phyloP scores from a whole-genome alignment of 2,888 invertebrate species.

The Meteorus colon region DNA sequence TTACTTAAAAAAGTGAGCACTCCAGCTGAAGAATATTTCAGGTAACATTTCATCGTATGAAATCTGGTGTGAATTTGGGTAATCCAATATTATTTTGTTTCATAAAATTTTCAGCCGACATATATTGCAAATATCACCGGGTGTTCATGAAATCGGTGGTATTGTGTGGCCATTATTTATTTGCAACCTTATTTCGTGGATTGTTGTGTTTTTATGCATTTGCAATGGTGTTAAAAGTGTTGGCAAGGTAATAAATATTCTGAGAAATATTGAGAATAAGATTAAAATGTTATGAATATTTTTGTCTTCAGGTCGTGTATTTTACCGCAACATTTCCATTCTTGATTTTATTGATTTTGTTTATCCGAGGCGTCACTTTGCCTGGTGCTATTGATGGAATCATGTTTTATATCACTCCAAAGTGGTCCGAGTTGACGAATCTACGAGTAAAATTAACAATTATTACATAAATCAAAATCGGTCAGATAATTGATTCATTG shows the following conservation, averaged over 20 bases:
- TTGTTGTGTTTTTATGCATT: slow-evolving; percentile 87
- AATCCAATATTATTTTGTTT: slow-evolving; percentile 3
- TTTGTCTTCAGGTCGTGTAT: slow-evolving; percentile 79
- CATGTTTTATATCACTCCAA: slow-evolving; percentile 84
- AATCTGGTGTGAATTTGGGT: not conserved
- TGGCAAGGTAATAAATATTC: slow-evolving; percentile 79
- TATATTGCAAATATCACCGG: slow-evolving; percentile 84
- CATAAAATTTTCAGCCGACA: slow-evolving; percentile 78
- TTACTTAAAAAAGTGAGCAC: slow-evolving; percentile 74
- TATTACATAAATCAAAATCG: slow-evolving; percentile 5
- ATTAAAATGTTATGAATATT: slow-evolving; percentile 45
- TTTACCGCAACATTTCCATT: slow-evolving; percentile 91
- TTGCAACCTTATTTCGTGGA: slow-evolving; percentile 85
- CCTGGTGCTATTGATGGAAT: slow-evolving; percentile 87
- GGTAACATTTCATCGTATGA: slow-evolving; percentile 75
- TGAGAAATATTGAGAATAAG: slow-evolving; percentile 25
- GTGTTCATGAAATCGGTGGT: slow-evolving; percentile 83
- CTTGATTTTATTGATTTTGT: slow-evolving; percentile 81
- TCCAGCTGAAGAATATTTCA: slow-evolving; percentile 88
- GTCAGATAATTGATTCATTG: not conserved
- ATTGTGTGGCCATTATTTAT: slow-evolving; percentile 88
- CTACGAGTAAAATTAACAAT: slow-evolving; percentile 76
- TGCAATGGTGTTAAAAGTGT: slow-evolving; percentile 91
- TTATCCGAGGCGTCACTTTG: slow-evolving; percentile 85
- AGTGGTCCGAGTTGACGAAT: slow-evolving; percentile 85